Percentiles rank a stretch among this genome's conserved stretches.
Evolutionary conservation across 2,113 vertebrate species (phyloP).

Genomic region (Rhinoptilus africanus): DNA sequence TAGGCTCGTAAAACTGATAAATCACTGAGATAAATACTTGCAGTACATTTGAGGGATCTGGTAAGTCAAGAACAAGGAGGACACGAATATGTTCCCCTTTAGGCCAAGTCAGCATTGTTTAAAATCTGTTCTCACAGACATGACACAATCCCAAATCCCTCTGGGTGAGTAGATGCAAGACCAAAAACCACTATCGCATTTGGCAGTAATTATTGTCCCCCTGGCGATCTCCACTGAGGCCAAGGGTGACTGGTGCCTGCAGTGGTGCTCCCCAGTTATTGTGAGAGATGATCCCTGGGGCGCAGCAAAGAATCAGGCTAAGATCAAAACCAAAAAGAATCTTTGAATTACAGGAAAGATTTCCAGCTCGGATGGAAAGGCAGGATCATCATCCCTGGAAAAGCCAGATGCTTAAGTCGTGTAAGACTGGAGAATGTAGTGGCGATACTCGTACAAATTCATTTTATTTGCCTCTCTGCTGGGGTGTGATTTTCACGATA

Average conservation of each 20-base stretch:
- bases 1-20: background rate
- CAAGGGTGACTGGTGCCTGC: background rate
- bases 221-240: background rate
- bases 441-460: background rate
- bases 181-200: background rate
- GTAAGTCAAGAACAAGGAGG: rapidly evolving
- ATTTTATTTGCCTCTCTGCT: background rate
- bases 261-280: background rate
- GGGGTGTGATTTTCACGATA: background rate
- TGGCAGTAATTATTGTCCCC: background rate
- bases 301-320: background rate
- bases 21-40: background rate
- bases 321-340: background rate
- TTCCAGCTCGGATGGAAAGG: background rate
- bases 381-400: background rate
- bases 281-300: background rate
- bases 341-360: background rate
- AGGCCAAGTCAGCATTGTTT: background rate
- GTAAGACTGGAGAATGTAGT: background rate
- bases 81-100: background rate
- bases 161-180: background rate
- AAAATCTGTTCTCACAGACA: background rate
- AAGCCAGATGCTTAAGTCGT: background rate
- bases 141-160: background rate
- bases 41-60: background rate